These are phyloP conservation scores for Drosophila punjabiensis DNA, from an alignment of 1,140 invertebrate genomes.

Conservation along the genomic window DNA sequence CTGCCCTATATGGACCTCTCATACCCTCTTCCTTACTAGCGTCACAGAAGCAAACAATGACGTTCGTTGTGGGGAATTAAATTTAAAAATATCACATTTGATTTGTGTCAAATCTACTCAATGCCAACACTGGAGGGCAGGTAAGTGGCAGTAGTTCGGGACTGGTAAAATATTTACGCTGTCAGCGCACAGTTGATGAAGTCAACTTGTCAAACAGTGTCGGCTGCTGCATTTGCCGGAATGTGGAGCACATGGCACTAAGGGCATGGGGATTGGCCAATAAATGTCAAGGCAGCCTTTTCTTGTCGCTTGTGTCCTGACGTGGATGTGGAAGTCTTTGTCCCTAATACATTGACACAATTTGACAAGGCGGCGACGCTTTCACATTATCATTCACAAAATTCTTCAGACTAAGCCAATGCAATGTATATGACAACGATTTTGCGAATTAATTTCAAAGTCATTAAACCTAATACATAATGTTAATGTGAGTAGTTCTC, in stretches of 20 bases:
- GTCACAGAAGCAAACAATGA: neutral
- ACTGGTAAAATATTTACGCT: conserved; percentile 72
- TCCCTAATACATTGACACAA: conserved; percentile 2
- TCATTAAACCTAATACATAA: neutral
- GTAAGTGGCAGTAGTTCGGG: conserved; percentile 24
- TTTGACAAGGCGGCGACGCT: conserved; percentile 7
- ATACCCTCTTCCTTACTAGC: neutral
- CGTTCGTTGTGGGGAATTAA: conserved; percentile 1
- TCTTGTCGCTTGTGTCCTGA: neutral
- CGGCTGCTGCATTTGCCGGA: conserved; percentile 9
- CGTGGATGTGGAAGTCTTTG: conserved; percentile 12
- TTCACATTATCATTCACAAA: conserved; percentile 10
- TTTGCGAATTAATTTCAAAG: neutral
- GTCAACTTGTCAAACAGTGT: conserved; percentile 23
- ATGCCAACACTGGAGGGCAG: conserved; percentile 24
- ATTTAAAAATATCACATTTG: conserved; percentile 46
- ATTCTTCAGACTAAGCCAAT: no score
- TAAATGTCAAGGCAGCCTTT: conserved; percentile 14
- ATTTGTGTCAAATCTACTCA: conserved; percentile 61
- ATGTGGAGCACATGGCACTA: conserved; percentile 2
- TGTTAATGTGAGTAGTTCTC: neutral
- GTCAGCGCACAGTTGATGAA: conserved; percentile 48
- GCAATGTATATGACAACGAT: neutral
- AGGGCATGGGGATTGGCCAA: conserved; percentile 6
- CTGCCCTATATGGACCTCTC: no score